Conservation (phyloP, 2,888 invertebrate species). For the Argyresthia albistria region DNA sequence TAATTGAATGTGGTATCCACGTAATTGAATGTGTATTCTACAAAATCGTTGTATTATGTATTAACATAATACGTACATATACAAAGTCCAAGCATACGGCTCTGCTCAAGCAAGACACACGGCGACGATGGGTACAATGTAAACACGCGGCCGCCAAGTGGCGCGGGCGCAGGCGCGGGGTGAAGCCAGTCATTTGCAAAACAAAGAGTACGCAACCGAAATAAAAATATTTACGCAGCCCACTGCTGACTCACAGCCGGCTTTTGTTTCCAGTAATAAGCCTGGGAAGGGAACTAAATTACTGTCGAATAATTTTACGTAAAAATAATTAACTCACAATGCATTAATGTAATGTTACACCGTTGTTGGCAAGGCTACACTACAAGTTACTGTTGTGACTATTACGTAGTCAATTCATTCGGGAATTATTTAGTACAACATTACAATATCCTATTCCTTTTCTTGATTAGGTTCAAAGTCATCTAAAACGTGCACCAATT, state of each 20-base stretch:
- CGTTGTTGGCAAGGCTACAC: too few relatives aligned
- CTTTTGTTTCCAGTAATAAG: slow-evolving; percentile 61
- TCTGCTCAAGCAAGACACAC: slow-evolving; percentile 27
- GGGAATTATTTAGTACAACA: too few relatives aligned
- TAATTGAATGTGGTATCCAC: too few relatives aligned
- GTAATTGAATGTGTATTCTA: too few relatives aligned
- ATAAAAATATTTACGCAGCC: slow-evolving; percentile 61
- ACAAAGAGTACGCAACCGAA: slow-evolving; percentile 60
- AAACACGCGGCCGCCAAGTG: slow-evolving; percentile 30
- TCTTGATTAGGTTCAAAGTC: too few relatives aligned
- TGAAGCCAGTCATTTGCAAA: slow-evolving; percentile 58
- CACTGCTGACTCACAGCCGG: slow-evolving; percentile 47
- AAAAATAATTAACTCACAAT: slow-evolving; percentile 6
- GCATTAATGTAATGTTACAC: too few relatives aligned
- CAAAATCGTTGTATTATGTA: too few relatives aligned
- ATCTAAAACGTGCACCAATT: too few relatives aligned
- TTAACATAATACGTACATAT: too few relatives aligned
- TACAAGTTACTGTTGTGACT: too few relatives aligned
- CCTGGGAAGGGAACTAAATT: slow-evolving; percentile 51
- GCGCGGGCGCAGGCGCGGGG: slow-evolving; percentile 15
- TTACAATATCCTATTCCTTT: too few relatives aligned
- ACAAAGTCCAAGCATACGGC: slow-evolving; percentile 32
- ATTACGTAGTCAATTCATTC: too few relatives aligned
- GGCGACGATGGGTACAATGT: slow-evolving; percentile 26
- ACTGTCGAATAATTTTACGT: slow-evolving; percentile 34